phyloP scores from a whole-genome alignment of 2,888 invertebrate genomes.

The Andrena camellia region DNA sequence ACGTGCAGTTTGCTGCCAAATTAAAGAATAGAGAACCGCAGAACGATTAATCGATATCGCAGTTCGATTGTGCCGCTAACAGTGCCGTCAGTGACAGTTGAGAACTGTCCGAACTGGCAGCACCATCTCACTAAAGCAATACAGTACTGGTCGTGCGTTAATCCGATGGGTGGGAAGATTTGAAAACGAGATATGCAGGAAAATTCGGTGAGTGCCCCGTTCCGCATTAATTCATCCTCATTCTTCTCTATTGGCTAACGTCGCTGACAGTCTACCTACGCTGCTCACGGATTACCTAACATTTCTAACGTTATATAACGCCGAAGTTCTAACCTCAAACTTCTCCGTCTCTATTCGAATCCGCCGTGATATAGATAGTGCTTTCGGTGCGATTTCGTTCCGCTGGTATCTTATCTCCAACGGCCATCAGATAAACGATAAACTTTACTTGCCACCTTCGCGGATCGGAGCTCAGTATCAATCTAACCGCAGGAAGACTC shows the following conservation, averaged over 20 bases:
- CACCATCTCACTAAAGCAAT: constrained; percentile 50
- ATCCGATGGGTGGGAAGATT: constrained; percentile 50
- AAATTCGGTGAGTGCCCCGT: constrained; percentile 70
- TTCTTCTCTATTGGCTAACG: background rate
- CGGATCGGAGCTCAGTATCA: constrained; percentile 51
- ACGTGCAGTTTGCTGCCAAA: background rate
- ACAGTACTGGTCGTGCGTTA: constrained; percentile 1
- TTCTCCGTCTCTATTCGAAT: background rate
- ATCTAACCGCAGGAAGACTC: constrained; percentile 49
- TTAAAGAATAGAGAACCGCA: background rate
- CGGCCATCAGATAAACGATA: constrained; percentile 37
- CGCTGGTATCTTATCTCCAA: constrained; percentile 66
- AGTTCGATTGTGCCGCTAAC: constrained; percentile 10
- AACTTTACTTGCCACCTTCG: constrained; percentile 39
- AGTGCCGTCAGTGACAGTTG: background rate
- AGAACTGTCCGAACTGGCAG: constrained; percentile 16
- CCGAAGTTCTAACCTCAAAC: constrained; percentile 47
- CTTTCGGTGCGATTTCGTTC: constrained; percentile 8
- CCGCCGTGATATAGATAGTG: constrained; percentile 17
- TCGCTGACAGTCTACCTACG: too few relatives aligned
- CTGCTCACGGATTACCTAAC: background rate
- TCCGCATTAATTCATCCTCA: background rate
- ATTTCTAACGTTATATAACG: constrained; percentile 50
- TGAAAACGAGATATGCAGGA: constrained; percentile 76
- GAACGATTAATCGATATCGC: constrained; percentile 26